Evolutionary conservation across 2,113 vertebrate genomes (phyloP).

Genomic region (Malaclemys terrapin): DNA sequence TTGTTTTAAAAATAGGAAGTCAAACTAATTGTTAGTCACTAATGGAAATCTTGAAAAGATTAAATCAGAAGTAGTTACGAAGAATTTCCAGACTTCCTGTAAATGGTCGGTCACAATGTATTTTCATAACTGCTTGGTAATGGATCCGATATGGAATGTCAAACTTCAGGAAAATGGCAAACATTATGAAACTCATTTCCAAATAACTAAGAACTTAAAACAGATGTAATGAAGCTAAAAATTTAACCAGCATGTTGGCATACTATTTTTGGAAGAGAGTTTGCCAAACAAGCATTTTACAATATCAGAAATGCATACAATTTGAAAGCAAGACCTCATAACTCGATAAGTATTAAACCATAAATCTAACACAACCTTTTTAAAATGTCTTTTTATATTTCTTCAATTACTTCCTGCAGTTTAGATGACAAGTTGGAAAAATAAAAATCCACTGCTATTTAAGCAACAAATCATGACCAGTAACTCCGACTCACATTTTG

Average conservation of each 20-base stretch:
- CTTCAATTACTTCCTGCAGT: constrained; percentile 46
- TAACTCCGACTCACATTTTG: background rate
- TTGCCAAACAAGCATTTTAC: constrained; percentile 60
- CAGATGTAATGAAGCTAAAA: constrained; percentile 59
- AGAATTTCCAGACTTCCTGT: constrained; percentile 54
- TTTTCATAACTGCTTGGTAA: constrained; percentile 62
- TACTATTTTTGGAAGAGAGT: background rate
- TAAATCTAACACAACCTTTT: constrained; percentile 17
- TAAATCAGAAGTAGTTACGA: constrained; percentile 48
- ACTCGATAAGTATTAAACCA: constrained; percentile 45
- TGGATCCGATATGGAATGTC: constrained; percentile 26
- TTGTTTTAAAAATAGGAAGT: background rate
- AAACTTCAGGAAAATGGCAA: constrained; percentile 62
- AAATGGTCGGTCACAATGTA: constrained; percentile 29
- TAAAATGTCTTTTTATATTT: constrained; percentile 40
- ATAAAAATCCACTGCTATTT: constrained; percentile 33
- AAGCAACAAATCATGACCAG: constrained; percentile 1
- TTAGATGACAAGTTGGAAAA: constrained; percentile 23
- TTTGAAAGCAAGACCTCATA: constrained; percentile 42
- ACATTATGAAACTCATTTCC: constrained; percentile 51
- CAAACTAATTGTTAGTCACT: constrained; percentile 19
- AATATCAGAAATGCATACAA: constrained; percentile 37
- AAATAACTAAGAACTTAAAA: constrained; percentile 62
- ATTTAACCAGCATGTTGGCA: constrained; percentile 24
- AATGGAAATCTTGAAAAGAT: constrained; percentile 40